Evolutionary conservation across 2,113 vertebrate genomes (phyloP), one percentile per base, ranked within the genome.

Genomic region (Periophthalmodon schlosseri): DNA sequence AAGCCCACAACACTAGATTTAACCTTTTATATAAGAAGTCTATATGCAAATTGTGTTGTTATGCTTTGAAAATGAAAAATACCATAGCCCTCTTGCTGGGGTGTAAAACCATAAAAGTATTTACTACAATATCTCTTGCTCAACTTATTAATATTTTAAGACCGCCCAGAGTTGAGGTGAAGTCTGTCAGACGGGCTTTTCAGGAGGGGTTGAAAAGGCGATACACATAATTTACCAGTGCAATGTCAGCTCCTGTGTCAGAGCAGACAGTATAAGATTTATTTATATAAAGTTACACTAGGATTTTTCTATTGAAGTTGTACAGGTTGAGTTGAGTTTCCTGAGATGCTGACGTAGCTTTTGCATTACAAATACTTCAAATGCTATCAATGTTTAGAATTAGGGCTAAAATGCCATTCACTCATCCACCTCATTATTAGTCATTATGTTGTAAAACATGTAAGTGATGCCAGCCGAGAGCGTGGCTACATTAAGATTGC

Each of bases 61-160:
- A 34, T 18, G 7, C 14, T 61, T 33, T 63, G 7, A 34, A 33
- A 63, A 33, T 60, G 11, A 63, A 34, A 18, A 18, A 34, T 1
- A 58, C 18, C 24, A 9, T 4, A 2, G 50, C 44, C 6, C 21
- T 14, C 66, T 67, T 24, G 76, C 46, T 58, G 47, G 20, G n/a
- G 33, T 71, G 52, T 79, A 74, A 13, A 60, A 67, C 23, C 23
- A 56, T 61, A 78, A 50, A 57, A 18, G 20, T 0, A 58, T 50
- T 69, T 20, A 36, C 47, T 72, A 57, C 67, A 49, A 73, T 68
- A 68, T 69, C 58, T 64, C 50, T 72, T 63, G 76, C 75, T 82
- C 47, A 34, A 74, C 74, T 44, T 54, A 86, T 89, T 54, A 79
- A 90, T 84, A 49, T 84, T 88, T 85, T 18, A 86, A 70, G 77